Conservation (phyloP, 2,113 vertebrate species). For the Numida meleagris region DNA sequence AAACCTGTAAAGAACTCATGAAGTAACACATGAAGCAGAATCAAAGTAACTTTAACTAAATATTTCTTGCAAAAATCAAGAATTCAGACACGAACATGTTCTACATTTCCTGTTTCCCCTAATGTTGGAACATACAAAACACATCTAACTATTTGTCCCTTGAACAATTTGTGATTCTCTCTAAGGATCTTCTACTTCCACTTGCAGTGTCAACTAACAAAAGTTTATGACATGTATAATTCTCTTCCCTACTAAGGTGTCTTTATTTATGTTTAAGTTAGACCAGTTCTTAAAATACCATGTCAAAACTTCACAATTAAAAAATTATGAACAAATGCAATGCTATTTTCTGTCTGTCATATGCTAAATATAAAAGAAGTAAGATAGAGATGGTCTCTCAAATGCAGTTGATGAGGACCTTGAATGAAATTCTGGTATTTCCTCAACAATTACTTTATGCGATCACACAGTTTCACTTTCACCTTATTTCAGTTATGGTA, state of each 20-base stretch:
- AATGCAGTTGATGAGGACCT: background rate
- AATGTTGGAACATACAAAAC: background rate
- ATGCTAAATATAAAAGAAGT: background rate
- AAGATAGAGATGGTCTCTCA: background rate
- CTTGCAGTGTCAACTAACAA: background rate
- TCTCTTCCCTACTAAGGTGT: background rate
- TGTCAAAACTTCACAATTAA: background rate
- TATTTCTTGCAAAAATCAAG: background rate
- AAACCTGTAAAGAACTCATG: background rate
- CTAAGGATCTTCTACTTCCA: background rate
- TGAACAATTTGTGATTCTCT: background rate
- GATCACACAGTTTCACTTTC: background rate
- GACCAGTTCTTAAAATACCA: background rate
- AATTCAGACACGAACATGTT: background rate
- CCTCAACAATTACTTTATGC: background rate
- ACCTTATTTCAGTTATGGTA: background rate
- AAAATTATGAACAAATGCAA: background rate
- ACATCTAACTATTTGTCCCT: background rate
- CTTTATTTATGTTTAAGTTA: background rate
- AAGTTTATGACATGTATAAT: background rate
- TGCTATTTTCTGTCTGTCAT: background rate
- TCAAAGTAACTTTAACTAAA: background rate
- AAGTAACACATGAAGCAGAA: background rate
- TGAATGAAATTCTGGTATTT: background rate
- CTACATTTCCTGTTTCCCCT: background rate